Percentiles rank a stretch among this genome's conserved stretches.
Conservation (phyloP, 2,888 invertebrate genomes). For the Hydroisotoma schaefferi region DNA sequence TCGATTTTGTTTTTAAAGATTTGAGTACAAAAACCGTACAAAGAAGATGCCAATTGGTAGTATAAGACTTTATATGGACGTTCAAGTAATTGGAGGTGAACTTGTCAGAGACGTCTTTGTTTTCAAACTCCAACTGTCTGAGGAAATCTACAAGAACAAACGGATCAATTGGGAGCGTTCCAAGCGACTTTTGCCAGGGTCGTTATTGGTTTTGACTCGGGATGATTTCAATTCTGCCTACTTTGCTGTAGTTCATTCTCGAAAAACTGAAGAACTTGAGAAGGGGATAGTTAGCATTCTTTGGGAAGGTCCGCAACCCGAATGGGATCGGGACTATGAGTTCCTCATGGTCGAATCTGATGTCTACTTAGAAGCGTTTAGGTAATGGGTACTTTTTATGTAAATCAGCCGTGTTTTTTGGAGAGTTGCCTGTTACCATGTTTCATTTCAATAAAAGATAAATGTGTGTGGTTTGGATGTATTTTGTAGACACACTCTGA, state of each 20-base stretch:
- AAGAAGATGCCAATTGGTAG: conserved; percentile 39
- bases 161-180: conserved; percentile 55
- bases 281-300: conserved; percentile 58
- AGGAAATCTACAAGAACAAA: conserved; percentile 50
- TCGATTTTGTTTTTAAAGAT: too few relatives aligned
- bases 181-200: conserved; percentile 67
- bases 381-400: too few relatives aligned
- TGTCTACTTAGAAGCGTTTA: conserved; percentile 77
- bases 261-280: conserved; percentile 57
- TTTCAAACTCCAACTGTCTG: conserved; percentile 46
- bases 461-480: not conserved
- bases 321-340: conserved; percentile 49
- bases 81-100: conserved; percentile 26
- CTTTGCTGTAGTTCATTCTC: conserved; percentile 66
- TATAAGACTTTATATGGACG: conserved; percentile 43
- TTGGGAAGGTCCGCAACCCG: conserved; percentile 42
- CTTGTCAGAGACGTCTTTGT: conserved; percentile 26
- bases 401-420: too few relatives aligned
- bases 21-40: conserved; percentile 23
- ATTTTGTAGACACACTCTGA: conserved; percentile 36
- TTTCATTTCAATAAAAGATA: not conserved
- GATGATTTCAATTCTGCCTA: conserved; percentile 66
- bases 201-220: conserved; percentile 67
- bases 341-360: conserved; percentile 71
- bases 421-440: not conserved